Conservation (phyloP, 2,888 invertebrate genomes). For the Aelia acuminata region DNA sequence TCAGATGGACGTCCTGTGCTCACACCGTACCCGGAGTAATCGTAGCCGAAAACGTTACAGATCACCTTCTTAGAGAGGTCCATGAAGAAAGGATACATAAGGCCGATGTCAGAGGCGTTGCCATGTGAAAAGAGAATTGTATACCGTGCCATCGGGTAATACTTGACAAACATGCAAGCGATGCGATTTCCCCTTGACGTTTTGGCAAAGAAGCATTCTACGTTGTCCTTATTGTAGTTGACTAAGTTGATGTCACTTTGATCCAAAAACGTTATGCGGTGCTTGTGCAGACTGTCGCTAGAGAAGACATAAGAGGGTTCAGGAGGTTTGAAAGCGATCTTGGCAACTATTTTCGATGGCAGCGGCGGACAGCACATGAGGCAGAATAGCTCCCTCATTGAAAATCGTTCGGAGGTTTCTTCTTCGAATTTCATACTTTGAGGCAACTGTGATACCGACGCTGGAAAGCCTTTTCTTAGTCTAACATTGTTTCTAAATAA, state of each 20-base stretch:
- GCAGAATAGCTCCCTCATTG: neutral
- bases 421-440: neutral
- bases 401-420: neutral
- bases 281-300: neutral
- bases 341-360: constrained; percentile 44
- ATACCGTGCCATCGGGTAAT: constrained; percentile 89
- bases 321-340: constrained; percentile 51
- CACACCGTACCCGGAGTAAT: constrained; percentile 94
- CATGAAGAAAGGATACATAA: constrained; percentile 98
- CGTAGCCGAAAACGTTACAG: constrained; percentile 97
- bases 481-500: neutral
- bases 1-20: constrained; percentile 97
- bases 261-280: neutral
- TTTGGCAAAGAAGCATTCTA: constrained; percentile 54
- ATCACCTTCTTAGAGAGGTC: constrained; percentile 95
- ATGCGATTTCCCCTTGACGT: constrained; percentile 83
- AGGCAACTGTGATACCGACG: neutral
- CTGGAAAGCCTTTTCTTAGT: neutral
- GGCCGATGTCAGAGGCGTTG: constrained; percentile 98
- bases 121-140: constrained; percentile 98
- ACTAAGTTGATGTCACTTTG: neutral
- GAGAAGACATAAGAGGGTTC: constrained; percentile 10
- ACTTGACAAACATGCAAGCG: constrained; percentile 94
- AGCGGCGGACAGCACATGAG: constrained; percentile 41
- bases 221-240: neutral